A percentile compares a stretch with the other conserved stretches of the same genome.
These are phyloP conservation scores for Arbacia lixula DNA, from an alignment of 53 echinoderm and acorn worm species.

Conservation along the genomic window DNA sequence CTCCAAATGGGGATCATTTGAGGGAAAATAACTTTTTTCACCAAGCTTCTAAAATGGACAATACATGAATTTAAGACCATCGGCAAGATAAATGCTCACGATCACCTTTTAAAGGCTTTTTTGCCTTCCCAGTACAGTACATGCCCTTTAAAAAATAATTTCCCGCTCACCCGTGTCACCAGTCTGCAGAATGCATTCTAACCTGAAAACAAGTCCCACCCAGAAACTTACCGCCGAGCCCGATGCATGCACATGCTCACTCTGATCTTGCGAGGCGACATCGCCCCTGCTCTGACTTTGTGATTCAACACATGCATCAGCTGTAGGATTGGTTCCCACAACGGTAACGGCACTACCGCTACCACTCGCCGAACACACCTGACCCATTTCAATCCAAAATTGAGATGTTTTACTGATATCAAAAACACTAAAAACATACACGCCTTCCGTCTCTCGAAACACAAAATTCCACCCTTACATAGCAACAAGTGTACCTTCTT, in stretches of 20 bases:
- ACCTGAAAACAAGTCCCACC: background rate
- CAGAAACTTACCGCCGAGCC: background rate
- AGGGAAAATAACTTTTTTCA: too few species aligned
- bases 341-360: too few species aligned
- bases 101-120: too few species aligned
- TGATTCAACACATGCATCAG: background rate
- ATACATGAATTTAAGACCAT: too few species aligned
- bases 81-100: too few species aligned
- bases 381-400: background rate
- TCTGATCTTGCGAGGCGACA: background rate
- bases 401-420: background rate
- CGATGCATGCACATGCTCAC: background rate
- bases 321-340: too few species aligned
- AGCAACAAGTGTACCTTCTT: background rate
- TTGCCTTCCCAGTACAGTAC: too few species aligned
- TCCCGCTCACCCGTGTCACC: too few species aligned
- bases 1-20: too few species aligned
- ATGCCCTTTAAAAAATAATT: too few species aligned
- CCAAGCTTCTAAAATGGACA: too few species aligned
- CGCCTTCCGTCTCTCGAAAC: background rate
- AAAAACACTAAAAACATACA: background rate
- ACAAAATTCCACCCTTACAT: background rate
- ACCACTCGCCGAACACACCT: background rate
- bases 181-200: too few species aligned
- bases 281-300: background rate